phyloP scores from a whole-genome alignment of 2,797 vertebrate genomes.

The Helostoma temminkii region DNA sequence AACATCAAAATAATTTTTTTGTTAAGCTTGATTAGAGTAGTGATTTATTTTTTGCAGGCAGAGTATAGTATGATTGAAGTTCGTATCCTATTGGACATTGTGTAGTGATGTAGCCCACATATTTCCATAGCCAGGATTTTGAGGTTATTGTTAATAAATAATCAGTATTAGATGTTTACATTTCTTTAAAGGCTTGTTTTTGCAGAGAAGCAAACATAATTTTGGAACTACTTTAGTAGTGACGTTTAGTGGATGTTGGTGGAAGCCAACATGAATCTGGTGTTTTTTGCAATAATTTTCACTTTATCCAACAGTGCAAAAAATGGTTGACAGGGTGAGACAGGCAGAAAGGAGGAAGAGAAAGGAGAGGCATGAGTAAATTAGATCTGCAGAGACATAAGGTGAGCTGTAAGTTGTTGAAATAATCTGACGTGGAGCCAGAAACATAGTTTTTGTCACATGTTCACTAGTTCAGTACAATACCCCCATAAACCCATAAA shows the following conservation, averaged over 20 bases:
- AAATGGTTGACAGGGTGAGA: constrained; percentile 54
- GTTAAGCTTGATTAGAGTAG: no score
- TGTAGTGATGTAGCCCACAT: background rate
- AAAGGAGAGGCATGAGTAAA: constrained; percentile 50
- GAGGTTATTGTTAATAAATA: background rate
- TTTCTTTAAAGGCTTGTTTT: no score
- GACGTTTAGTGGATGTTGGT: background rate
- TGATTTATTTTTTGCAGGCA: no score
- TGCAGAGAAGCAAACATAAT: no score
- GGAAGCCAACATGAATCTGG: background rate
- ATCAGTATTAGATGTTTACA: no score
- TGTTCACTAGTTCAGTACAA: background rate
- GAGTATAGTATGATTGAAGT: no score
- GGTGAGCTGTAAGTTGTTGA: constrained; percentile 46
- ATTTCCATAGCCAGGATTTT: background rate
- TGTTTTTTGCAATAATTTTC: constrained; percentile 39
- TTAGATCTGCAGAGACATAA: constrained; percentile 46
- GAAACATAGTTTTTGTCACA: background rate
- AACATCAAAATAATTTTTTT: background rate
- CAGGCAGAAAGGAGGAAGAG: constrained; percentile 44
- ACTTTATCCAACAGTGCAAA: constrained; percentile 51
- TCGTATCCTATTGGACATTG: background rate
- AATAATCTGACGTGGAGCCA: background rate
- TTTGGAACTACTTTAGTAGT: no score
- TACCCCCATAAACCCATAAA: no score